Evolutionary conservation across 2,888 invertebrate species (phyloP), one percentile per base, ranked within the genome.

Genomic region (Drosophila mimica): DNA sequence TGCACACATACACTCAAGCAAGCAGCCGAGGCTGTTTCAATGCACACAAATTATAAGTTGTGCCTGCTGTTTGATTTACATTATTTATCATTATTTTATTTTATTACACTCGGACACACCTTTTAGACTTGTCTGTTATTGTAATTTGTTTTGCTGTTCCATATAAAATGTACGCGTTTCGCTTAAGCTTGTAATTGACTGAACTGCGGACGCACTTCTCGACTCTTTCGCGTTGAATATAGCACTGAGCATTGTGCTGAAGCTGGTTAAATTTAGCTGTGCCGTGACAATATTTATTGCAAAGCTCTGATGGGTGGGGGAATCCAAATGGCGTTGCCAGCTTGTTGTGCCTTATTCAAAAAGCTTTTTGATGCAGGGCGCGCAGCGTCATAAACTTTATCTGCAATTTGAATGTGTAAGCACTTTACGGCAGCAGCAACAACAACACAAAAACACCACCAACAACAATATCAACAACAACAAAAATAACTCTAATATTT

Each of bases 131-230:
- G 48, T 64, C 33, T 71, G 25, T 74, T 65, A 57, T 62, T 69
- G 36, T 69, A 65, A 63, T 56, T 65, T 38, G 49, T 52, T 76
- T 79, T 46, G 59, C 49, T 72, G 52, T 59, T 80, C 63, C 63
- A 70, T 66, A 76, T 64, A 64, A 65, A 52, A 40, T 67, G 53
- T 71, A 63, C 70, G 81, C 77, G 77, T 70, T 68, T 63, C 60
- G 56, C 53, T 76, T 49, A 54, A 66, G 48, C 36, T 71, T 61
- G 31, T 38, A 70, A 34, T 60, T 57, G 56, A 46, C 48, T 70
- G 11, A 61, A 48, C 4, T 76, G 40, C 70, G 60, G 20, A 52
- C 40, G 64, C 58, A 77, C 70, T 69, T 77, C 74, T 80, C 46
- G 30, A 52, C 52, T 69, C 36, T 48, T 77, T 74, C 52, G 70